phyloP scores from a whole-genome alignment of 2,113 vertebrate genomes.

The Notarius quadriscutis region DNA sequence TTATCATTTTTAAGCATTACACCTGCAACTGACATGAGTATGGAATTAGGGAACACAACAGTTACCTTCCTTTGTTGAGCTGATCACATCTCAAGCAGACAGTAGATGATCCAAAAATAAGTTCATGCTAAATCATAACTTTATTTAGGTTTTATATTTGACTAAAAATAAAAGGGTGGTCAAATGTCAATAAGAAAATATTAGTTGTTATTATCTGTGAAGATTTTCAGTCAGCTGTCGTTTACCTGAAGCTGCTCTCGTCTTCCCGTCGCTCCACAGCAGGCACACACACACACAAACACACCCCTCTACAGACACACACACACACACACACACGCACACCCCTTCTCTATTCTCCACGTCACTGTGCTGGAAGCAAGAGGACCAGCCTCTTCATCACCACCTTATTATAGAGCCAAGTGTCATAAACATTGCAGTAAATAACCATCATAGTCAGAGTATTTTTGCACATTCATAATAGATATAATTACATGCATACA shows the following conservation, averaged over 20 bases:
- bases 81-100: conserved; percentile 38
- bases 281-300: neutral
- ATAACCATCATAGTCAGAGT: neutral
- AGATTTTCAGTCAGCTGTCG: conserved; percentile 1
- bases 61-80: conserved; percentile 31
- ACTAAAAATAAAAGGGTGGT: neutral
- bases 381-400: neutral
- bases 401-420: neutral
- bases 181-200: neutral
- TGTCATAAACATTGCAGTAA: neutral
- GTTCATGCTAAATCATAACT: neutral
- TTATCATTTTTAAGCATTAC: neutral
- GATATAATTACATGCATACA: neutral
- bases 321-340: neutral
- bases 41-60: neutral
- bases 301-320: neutral
- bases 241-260: neutral
- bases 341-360: conserved; percentile 2
- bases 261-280: conserved; percentile 4
- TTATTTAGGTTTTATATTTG: neutral
- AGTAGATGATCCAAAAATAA: conserved; percentile 7
- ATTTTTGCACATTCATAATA: neutral
- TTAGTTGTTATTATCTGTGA: neutral
- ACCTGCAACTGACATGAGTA: neutral
- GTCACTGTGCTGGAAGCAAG: conserved; percentile 21